Base-by-base conservation (phyloP, 2,797 vertebrate genomes). In the Artibeus lituratus region DNA sequence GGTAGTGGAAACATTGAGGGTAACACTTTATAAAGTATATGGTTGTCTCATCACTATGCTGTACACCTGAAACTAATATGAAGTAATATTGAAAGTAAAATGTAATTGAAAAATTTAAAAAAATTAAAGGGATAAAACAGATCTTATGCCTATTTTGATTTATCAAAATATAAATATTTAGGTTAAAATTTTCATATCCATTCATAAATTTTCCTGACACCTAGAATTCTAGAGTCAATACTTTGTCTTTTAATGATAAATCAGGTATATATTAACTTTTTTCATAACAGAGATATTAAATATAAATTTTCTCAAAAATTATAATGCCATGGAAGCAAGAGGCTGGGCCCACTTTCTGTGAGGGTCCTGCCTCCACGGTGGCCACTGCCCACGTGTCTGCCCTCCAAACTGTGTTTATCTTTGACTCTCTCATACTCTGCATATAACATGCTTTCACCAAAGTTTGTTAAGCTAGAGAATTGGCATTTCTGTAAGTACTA, bases 181-280 rank as follows among this genome's bases (percentile, higher is more conserved):
- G 26, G 37, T 85, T 92, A 57, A 88, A 70, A 37, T 57, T 81
- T 73, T 51, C 24, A 78, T 29, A 69, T 7, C 1, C 3, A 37
- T 91, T 73, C 2, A 51, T 42, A 55, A 73, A 62, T 91, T 83
- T 86, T 53, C 19, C 37, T 87, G 81, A 90, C 70, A 76, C 6
- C 10, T 89, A 51, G 14, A 51, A 85, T 37, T 93, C 35, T n/a
- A 69, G 16, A 81, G 37, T 73, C 53, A 81, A 21, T 59, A 49
- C 18, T 78, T 53, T 86, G 39, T 53, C 59, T 55, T 87, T 96
- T 95, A 14, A 57, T 78, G 72, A 78, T 22, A 81, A 77, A 78
- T 65, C 0, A 0, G 85, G 47, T 0, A 35, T 16, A 2, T 42
- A 35, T 65, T 86, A 80, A 53, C 2, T 21, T 57, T 93, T 73